Evolutionary conservation across 2,113 vertebrate species (phyloP), one percentile per base, ranked within the genome.

Genomic region (Butorides virescens): DNA sequence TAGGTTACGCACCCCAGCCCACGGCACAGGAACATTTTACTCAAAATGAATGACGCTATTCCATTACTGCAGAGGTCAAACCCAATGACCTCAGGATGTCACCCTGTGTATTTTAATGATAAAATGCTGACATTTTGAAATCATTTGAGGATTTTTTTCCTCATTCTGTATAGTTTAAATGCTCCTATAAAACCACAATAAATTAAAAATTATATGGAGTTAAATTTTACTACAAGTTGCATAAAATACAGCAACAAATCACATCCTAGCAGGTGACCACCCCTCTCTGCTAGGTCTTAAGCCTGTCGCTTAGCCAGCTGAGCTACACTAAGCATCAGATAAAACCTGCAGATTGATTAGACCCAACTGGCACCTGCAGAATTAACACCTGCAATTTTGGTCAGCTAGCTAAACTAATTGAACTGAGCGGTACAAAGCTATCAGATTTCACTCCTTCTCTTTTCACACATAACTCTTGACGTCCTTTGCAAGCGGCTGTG

Each of bases 341-440:
- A 94, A 97, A 88, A 91, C 84, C 95, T 90, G 52, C 68, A 93
- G 88, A 92, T 76, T 92, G 84, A 95, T 95, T 91, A 95, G 85
- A 85, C 80, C 46, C 84, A 94, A 85, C 74, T 91, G 87, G 91
- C 92, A 94, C 92, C 95, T 97, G 95, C 95, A 95, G 85, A 96
- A 97, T 97, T 95, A 95, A 91, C 92, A 94, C 96, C 95, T 95
- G 92, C 47, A 70, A 52, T 93, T 96, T 91, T 91, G 95, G 92
- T 73, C 81, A 66, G 87, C 77, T 53, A 86, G 62, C 84, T 94
- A 87, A 96, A 82, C 91, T 95, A 96, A 97, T 95, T 96, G 96
- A 95, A 82, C 80, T 19, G 70, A 97, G 58, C 70, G 82, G 81
- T 71, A 93, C 83, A 66, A 62, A 92, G 53, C 71, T 75, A 92